A percentile compares a stretch with the other conserved stretches of the same genome.
phyloP scores from a whole-genome alignment of 2,888 invertebrate species.

The Strigamia maritima region DNA sequence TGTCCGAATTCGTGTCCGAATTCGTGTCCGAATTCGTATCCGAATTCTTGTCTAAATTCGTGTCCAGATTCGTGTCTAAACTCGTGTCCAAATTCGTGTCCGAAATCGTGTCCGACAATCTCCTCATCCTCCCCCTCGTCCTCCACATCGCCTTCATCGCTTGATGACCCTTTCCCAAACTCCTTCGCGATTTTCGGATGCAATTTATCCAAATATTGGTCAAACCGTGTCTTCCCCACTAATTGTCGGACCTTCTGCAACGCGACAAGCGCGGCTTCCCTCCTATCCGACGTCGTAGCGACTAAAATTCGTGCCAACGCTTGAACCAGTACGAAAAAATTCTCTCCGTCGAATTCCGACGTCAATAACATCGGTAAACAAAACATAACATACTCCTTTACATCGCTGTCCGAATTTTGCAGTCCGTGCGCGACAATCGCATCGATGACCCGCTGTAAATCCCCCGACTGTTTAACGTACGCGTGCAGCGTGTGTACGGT shows the following conservation, averaged over 20 bases:
- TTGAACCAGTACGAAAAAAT: conserved; percentile 48
- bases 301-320: conserved; percentile 38
- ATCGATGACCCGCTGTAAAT: conserved; percentile 52
- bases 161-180: no score
- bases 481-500: conserved; percentile 55
- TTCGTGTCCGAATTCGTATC: no score
- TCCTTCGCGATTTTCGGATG: conserved; percentile 42
- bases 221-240: conserved; percentile 52
- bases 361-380: conserved; percentile 54
- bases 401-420: conserved; percentile 47
- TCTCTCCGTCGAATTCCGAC: conserved; percentile 52
- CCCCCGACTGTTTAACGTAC: conserved; percentile 54
- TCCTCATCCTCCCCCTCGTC: neutral
- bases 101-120: no score
- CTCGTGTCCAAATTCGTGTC: no score
- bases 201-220: conserved; percentile 43
- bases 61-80: no score
- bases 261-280: conserved; percentile 49
- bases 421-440: conserved; percentile 52
- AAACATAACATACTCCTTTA: conserved; percentile 51
- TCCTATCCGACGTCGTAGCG: conserved; percentile 46
- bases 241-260: conserved; percentile 52
- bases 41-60: no score
- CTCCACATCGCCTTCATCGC: neutral
- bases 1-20: no score